Evolutionary conservation across 2,888 invertebrate genomes (phyloP).

Genomic region (Leptogaster cylindrica): DNA sequence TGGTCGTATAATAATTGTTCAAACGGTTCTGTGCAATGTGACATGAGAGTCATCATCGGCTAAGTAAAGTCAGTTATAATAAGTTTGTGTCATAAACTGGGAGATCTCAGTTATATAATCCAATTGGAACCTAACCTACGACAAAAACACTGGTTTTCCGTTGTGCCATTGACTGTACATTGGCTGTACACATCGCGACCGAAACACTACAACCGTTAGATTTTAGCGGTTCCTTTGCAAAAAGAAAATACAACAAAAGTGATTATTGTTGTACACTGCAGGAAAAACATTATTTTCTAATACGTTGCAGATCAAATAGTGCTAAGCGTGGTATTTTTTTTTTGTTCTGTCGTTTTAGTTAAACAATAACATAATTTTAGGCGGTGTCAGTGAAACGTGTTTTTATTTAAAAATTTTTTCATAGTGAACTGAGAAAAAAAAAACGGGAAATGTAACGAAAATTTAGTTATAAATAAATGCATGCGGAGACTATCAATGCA

Average conservation of each 20-base stretch:
- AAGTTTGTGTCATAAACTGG: not conserved
- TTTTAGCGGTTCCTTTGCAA: too few species aligned
- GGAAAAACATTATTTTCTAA: too few species aligned
- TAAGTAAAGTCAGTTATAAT: not conserved
- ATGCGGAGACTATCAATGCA: constrained; percentile 17
- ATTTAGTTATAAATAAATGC: constrained; percentile 6
- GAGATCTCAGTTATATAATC: constrained; percentile 9
- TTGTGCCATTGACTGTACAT: constrained; percentile 12
- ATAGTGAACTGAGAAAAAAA: too few species aligned
- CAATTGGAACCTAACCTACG: constrained; percentile 21
- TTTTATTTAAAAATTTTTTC: too few species aligned
- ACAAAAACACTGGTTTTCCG: not conserved
- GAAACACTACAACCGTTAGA: constrained; percentile 8
- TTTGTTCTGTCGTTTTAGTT: too few species aligned
- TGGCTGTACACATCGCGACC: constrained; percentile 6
- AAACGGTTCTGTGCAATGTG: not conserved
- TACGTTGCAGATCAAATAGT: too few species aligned
- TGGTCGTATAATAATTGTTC: not conserved
- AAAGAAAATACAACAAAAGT: too few species aligned
- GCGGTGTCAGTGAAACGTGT: too few species aligned
- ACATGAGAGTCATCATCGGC: not conserved
- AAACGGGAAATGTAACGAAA: not conserved
- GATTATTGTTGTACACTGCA: too few species aligned
- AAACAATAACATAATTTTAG: too few species aligned
- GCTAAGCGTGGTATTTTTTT: too few species aligned